Percentiles rank a stretch among this genome's conserved stretches.
Conservation (phyloP, 1,140 invertebrate species). For the Dendrolimus kikuchii region DNA sequence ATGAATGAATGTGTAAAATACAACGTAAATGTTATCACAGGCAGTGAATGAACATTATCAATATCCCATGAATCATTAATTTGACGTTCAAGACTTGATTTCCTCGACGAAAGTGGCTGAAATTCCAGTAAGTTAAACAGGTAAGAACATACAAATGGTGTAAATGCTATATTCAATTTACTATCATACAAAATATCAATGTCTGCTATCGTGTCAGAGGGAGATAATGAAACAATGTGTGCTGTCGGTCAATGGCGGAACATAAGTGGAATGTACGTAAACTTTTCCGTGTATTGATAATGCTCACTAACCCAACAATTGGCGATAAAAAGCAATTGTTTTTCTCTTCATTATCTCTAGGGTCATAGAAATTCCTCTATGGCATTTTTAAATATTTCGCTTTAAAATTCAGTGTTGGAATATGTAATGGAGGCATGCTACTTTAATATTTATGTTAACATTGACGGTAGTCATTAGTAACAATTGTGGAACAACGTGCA, state of each 20-base stretch:
- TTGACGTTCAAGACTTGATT: neutral
- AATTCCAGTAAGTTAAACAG: no score
- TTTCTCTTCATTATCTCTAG: constrained; percentile 7
- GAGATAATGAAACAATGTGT: constrained; percentile 9
- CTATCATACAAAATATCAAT: neutral
- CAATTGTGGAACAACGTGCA: no score
- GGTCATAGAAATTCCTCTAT: neutral
- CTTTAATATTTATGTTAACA: no score
- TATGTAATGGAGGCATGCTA: no score
- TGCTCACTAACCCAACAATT: constrained; percentile 5
- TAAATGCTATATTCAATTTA: no score
- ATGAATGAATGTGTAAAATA: constrained; percentile 18
- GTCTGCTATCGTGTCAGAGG: constrained; percentile 1
- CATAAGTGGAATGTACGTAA: constrained; percentile 8
- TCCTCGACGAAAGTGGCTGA: neutral
- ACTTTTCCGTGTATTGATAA: constrained; percentile 23
- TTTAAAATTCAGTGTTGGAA: no score
- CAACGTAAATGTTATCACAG: constrained; percentile 6
- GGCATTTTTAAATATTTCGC: no score
- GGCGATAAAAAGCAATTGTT: constrained; percentile 9
- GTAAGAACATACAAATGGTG: no score
- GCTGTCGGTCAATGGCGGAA: constrained; percentile 3
- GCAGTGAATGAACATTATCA: constrained; percentile 6
- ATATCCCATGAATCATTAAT: constrained; percentile 8
- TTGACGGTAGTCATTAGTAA: no score